Percentiles rank a stretch among this genome's conserved stretches.
Conservation (phyloP, 2,113 vertebrate genomes). For the Cyprinodon variegatus region DNA sequence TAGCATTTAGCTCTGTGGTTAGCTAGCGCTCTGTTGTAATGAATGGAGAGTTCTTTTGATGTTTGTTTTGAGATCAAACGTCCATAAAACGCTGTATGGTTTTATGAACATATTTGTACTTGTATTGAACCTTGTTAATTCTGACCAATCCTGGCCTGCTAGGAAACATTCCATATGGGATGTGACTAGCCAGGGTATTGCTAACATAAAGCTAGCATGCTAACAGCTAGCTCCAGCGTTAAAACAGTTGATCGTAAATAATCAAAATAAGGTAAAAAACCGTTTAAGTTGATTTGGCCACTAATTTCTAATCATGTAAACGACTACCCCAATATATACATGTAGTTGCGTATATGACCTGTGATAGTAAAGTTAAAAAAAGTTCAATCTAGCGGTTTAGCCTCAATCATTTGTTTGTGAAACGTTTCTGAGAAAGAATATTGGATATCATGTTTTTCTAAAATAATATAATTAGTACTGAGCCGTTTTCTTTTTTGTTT, state of each 20-base stretch:
- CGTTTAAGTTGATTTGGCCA: not conserved
- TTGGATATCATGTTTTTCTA: not conserved
- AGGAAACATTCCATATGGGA: not conserved
- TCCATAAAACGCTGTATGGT: no score
- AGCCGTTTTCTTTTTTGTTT: not conserved
- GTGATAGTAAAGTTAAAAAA: not conserved
- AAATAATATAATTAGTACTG: not conserved
- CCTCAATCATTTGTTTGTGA: not conserved
- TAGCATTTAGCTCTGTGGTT: slow-evolving; percentile 40
- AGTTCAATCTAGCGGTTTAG: slow-evolving; percentile 22
- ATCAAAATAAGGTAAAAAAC: not conserved
- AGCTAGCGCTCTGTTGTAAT: slow-evolving; percentile 41
- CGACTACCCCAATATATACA: not conserved
- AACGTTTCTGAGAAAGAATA: not conserved
- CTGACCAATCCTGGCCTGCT: not conserved
- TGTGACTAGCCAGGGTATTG: slow-evolving; percentile 33
- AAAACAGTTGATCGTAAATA: slow-evolving; percentile 12
- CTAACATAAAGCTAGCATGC: slow-evolving; percentile 63
- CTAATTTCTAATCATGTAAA: not conserved
- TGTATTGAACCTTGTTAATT: not conserved
- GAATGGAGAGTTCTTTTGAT: slow-evolving; percentile 11
- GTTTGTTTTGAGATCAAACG: not conserved
- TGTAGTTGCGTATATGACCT: not conserved
- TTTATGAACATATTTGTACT: not conserved
- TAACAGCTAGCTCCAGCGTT: slow-evolving; percentile 48